phyloP scores from a whole-genome alignment of 2,888 invertebrate genomes.

The Cephus pygmeus region DNA sequence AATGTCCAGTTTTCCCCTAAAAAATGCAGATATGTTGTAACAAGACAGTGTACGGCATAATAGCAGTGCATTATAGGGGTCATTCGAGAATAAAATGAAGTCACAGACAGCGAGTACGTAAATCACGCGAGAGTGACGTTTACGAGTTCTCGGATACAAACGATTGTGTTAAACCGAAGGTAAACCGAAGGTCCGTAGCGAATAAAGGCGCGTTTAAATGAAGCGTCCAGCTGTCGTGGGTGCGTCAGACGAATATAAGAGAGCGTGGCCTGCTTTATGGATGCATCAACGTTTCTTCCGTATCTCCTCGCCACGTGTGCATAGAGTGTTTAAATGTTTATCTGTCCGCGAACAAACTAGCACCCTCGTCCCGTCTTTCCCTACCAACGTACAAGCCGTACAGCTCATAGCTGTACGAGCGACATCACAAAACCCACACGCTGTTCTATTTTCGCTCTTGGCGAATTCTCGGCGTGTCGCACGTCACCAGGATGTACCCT shows the following conservation, averaged over 20 bases:
- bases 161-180: constrained; percentile 29
- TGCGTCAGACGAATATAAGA: constrained; percentile 31
- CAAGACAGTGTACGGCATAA: background rate
- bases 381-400: background rate
- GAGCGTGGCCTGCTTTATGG: background rate
- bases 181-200: background rate
- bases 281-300: background rate
- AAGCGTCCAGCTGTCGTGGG: constrained; percentile 39
- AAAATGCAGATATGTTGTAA: background rate
- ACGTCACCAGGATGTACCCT: constrained; percentile 11
- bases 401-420: background rate
- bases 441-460: constrained; percentile 29
- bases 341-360: constrained; percentile 23
- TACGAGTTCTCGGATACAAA: constrained; percentile 41
- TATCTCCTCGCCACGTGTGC: background rate
- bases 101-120: constrained; percentile 31
- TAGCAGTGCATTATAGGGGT: background rate
- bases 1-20: background rate
- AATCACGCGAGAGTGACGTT: constrained; percentile 38
- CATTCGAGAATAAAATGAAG: constrained; percentile 26
- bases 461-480: constrained; percentile 29
- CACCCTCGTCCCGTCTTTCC: constrained; percentile 2
- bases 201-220: background rate
- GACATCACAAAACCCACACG: background rate
- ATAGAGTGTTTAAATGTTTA: constrained; percentile 30